Conservation (phyloP, 2,797 vertebrate genomes). For the Oryzias sinensis region DNA sequence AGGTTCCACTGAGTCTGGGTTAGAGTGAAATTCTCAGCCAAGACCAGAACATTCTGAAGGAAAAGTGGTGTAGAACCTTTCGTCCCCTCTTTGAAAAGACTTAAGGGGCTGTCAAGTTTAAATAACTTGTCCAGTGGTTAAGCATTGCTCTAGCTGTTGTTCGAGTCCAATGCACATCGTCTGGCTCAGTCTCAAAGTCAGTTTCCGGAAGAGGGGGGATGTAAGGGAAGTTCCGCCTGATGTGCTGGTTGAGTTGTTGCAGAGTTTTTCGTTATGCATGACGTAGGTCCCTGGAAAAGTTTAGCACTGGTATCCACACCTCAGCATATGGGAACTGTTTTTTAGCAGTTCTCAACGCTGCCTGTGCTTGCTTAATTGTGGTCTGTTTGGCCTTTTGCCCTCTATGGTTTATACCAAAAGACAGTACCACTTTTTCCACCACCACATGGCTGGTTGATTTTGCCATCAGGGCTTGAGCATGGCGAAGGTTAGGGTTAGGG, state of each 20-base stretch:
- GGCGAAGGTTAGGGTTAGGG: not conserved
- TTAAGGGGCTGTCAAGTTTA: not conserved
- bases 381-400: not conserved
- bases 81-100: not conserved
- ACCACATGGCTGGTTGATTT: not conserved
- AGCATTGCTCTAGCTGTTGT: not conserved
- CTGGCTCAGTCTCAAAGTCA: not conserved
- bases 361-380: not conserved
- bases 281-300: not conserved
- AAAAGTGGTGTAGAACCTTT: rapidly evolving
- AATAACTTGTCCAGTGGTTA: not conserved
- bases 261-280: not conserved
- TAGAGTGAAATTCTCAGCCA: not conserved
- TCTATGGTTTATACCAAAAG: not conserved
- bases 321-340: not conserved
- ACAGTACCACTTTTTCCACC: not conserved
- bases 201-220: rapidly evolving
- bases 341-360: not conserved
- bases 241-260: not conserved
- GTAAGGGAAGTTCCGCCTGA: rapidly evolving
- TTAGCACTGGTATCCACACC: not conserved
- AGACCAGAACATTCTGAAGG: not conserved
- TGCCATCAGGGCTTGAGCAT: not conserved
- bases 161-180: not conserved
- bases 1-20: not conserved